Evolutionary conservation across 2,888 invertebrate genomes (phyloP), one percentile per base, ranked within the genome.

Genomic region (Ganaspis brasiliensis): DNA sequence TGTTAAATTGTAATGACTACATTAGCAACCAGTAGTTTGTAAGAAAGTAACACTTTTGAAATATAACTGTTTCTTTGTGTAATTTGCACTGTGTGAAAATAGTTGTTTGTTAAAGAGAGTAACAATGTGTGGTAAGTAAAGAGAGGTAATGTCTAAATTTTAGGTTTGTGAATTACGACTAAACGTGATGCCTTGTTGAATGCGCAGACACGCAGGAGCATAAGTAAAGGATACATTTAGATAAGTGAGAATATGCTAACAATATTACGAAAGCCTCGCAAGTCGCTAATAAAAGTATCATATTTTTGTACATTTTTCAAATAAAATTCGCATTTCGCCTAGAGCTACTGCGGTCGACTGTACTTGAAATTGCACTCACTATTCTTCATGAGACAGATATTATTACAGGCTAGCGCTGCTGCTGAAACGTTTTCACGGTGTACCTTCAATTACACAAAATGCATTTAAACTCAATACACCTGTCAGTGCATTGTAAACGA

Each of bases 301-400:
- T 82, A 81, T 83, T 85, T 83, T 83, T 63, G 85, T 81, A 73
- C 72, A 16, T 52, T 73, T 10, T 40, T 26, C 67, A 59, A 67
- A 24, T 31, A 21, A 14, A 35, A 24, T 52, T n/a, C 61, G 49
- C 55, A 55, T 55, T 12, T 35, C 59, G 63, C 78, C 78, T 45
- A 61, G 75, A 78, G 49, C 63, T 76, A 73, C 76, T 74, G 75
- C 59, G 67, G 70, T 61, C 19, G 57, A 57, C 72, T 77, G 74
- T 82, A 83, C 84, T 85, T 86, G 85, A 88, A 90, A 89, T 89
- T 89, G 83, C 88, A 81, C 83, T 87, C 88, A 86, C 88, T 86
- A 87, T 87, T 89, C 88, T 87, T 88, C 85, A 63, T 74, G 84
- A 86, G 87, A 87, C 88, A 86, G 88, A 88, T 87, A 89, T 88